Evolutionary conservation across 2,113 vertebrate species (phyloP), one percentile per base, ranked within the genome.

Genomic region (Mixornis gularis): DNA sequence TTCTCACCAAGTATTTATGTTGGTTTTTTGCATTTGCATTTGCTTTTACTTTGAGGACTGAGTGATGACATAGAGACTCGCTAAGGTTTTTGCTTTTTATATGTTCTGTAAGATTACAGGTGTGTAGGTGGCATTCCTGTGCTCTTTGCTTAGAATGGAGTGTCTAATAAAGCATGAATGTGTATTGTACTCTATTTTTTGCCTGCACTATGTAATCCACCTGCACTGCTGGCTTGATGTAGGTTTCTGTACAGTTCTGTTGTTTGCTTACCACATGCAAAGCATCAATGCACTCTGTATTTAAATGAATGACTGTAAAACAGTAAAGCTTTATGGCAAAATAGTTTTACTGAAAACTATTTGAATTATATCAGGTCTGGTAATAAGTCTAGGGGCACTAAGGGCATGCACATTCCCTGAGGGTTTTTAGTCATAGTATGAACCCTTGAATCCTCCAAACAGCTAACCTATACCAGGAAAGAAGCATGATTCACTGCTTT

Each of bases 1-100:
- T 27, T 91, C 71, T 89, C 94, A 79, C 69, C 92, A 94, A 76
- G 85, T 95, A 87, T 95, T 96, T 93, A 44, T 96, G 62, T 83
- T 83, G 66, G 0, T 29, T 78, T 70, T 96, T 77, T 96, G 76
- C 78, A 43, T 90, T 95, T 96, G 63, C 27, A 46, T 38, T 81
- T 94, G 59, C 32, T 77, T 95, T 12, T 90, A 58, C 79, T 81
- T 66, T 90, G 89, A 87, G 84, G 40, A 72, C 66, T 93, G 55
- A 66, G 53, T 64, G 81, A 68, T 36, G 66, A 41, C 11, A 24
- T 89, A 32, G 71, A 66, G 9, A 80, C 76, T 78, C 17, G 1
- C 41, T 91, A 38, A 79, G 18, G 17, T 7, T 51, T 91, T 40
- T 88, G 19, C 26, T 21, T 65, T 89, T 90, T 17, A 5, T 32